These are phyloP conservation scores for Sarcophaga subvicina DNA, from an alignment of 2,888 invertebrate species.

Conservation along the genomic window DNA sequence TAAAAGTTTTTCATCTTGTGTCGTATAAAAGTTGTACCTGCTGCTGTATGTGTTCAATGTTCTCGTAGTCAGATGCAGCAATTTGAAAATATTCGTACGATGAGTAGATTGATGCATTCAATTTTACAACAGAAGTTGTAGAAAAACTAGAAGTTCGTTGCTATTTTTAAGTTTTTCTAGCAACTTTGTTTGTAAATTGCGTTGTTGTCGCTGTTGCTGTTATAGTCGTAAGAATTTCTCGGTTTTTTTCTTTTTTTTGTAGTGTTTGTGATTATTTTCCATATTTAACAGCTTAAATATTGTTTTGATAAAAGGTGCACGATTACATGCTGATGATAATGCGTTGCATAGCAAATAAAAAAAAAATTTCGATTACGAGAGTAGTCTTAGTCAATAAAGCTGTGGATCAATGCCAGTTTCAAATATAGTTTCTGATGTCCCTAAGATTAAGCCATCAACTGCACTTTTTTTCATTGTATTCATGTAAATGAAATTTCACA, in stretches of 20 bases:
- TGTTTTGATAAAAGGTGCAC: conserved; percentile 32
- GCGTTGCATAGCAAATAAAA: background rate
- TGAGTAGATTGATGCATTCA: conserved; percentile 10
- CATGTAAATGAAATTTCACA: too few relatives aligned
- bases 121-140: background rate
- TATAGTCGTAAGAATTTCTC: background rate
- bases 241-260: too few relatives aligned
- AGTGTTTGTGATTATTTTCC: conserved; percentile 34
- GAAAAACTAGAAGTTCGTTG: conserved; percentile 16
- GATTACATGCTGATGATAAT: conserved; percentile 31
- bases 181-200: conserved; percentile 37
- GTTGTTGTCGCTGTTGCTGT: background rate
- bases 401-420: too few relatives aligned
- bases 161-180: conserved; percentile 35
- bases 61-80: conserved; percentile 10
- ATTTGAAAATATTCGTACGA: conserved; percentile 50
- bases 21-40: conserved; percentile 21
- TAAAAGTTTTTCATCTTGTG: background rate
- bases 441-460: too few relatives aligned
- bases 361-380: background rate
- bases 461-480: too few relatives aligned
- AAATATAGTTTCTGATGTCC: too few relatives aligned
- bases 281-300: conserved; percentile 31
- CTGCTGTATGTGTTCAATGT: conserved; percentile 5
- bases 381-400: background rate